A percentile compares a stretch with the other conserved stretches of the same genome.
Conservation (phyloP, 2,797 vertebrate genomes). For the Etheostoma perlongum region DNA sequence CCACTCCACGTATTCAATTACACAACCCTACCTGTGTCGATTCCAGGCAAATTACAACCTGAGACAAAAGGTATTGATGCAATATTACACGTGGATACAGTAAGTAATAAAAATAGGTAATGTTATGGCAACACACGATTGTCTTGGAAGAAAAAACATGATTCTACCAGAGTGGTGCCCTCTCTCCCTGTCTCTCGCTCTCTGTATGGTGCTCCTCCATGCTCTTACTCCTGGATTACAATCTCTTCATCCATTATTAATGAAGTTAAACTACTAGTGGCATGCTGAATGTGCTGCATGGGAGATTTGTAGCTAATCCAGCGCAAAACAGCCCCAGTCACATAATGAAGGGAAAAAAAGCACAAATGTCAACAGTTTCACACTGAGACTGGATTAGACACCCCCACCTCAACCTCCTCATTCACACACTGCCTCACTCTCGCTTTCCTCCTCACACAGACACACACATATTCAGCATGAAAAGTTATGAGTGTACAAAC, state of each 20-base stretch:
- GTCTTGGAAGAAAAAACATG: constrained; percentile 16
- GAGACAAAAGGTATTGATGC: constrained; percentile 66
- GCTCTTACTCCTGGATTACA: constrained; percentile 91
- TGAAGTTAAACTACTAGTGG: constrained; percentile 99
- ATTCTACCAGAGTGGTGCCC: constrained; percentile 45
- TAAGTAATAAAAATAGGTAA: constrained; percentile 64
- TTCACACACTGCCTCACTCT: constrained; percentile 54
- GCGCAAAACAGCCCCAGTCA: constrained; percentile 99
- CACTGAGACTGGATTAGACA: constrained; percentile 99
- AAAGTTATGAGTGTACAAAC: constrained; percentile 43
- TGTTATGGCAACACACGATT: constrained; percentile 83
- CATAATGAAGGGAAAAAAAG: constrained; percentile 99
- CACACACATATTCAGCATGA: constrained; percentile 39
- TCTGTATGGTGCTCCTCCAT: constrained; percentile 58
- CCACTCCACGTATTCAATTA: constrained; percentile 62
- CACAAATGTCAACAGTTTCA: constrained; percentile 99
- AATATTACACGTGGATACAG: constrained; percentile 52
- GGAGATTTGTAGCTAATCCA: constrained; percentile 99
- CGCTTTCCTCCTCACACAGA: constrained; percentile 38
- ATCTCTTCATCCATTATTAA: constrained; percentile 99
- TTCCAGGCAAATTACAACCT: constrained; percentile 58
- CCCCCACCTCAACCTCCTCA: constrained; percentile 83
- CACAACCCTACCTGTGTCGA: constrained; percentile 55
- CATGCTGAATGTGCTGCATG: constrained; percentile 99
- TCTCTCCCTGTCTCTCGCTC: constrained; percentile 29